Evolutionary conservation across 2,113 vertebrate genomes (phyloP), one percentile per base, ranked within the genome.

Genomic region (Gallinago jamesoni): DNA sequence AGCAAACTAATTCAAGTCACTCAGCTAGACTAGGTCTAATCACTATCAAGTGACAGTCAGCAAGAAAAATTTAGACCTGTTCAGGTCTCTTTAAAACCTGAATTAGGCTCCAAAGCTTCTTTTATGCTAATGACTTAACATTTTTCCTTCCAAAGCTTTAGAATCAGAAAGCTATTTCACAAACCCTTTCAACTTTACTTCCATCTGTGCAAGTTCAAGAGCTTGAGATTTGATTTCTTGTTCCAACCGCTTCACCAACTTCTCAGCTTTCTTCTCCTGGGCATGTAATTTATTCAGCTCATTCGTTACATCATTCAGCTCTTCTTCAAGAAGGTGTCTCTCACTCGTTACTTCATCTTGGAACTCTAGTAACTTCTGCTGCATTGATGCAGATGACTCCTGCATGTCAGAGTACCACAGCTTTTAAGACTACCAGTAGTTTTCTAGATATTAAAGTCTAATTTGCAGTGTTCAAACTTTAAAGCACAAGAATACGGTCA

Each of bases 261-360:
- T 98, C 24, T 97, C 97, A 43, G 96, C 97, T 70, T 82, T 95
- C 48, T 96, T 96, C 60, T 99, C 99, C 86, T 99, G 97, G 0
- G 96, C 96, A 90, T 99, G 98, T 37, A 99, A 74, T 31, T 95
- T 87, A 41, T 98, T 97, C 18, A 99, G 97, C 84, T 99, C 99
- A n/a, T 98, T 98, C 83, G 99, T 94, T 22, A 98, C 97, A 52
- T 97, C 98, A 79, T 98, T 98, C 91, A 99, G 94, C 95, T 99
- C 99, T 70, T 98, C 98, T 75, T 98, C 96, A 57, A 99, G 93
- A 88, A 98, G 75, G 21, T 14, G 82, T n/a, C 97, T 96, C 57
- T 97, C 98, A 67, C 97, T 97, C 57, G 97, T 94, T 14, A 98
- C 93, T 48, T 98, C 98, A 43, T 98, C 97, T 95, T 98, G 98